A percentile compares a stretch with the other conserved stretches of the same genome.
Conservation (phyloP, 2,888 invertebrate species). For the Xanthorhoe designata region DNA sequence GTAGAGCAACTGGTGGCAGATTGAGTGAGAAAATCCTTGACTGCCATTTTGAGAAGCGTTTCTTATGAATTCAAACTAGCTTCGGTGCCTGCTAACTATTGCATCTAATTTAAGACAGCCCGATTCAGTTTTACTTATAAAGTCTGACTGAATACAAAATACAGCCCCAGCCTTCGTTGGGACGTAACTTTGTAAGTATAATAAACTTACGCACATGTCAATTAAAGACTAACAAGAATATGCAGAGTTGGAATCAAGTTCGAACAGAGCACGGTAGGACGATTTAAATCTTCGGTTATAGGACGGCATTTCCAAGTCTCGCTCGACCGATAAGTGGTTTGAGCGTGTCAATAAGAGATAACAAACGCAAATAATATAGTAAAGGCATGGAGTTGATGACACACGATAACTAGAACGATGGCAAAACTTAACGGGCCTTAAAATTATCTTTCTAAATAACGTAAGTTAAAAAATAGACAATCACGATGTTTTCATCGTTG, state of each 20-base stretch:
- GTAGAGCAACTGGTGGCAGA: too few species aligned
- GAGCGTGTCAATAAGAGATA: constrained; percentile 80
- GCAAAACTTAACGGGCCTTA: constrained; percentile 29
- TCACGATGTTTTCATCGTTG: too few species aligned
- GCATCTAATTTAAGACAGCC: neutral
- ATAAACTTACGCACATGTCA: constrained; percentile 32
- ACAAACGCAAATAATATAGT: constrained; percentile 71
- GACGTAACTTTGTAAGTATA: constrained; percentile 13
- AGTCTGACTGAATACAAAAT: too few species aligned
- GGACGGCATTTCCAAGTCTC: constrained; percentile 58
- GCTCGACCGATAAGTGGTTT: constrained; percentile 76
- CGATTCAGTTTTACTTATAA: neutral
- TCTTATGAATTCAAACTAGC: neutral
- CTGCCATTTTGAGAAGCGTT: too few species aligned
- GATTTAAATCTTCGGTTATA: constrained; percentile 32
- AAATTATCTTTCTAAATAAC: neutral
- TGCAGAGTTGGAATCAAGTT: constrained; percentile 29
- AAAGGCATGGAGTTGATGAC: constrained; percentile 70
- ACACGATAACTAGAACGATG: constrained; percentile 60
- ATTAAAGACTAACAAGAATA: constrained; percentile 31
- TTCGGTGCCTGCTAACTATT: neutral
- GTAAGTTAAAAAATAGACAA: neutral
- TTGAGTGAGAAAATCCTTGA: too few species aligned
- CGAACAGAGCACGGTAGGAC: constrained; percentile 29
- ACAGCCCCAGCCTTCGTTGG: constrained; percentile 10